phyloP scores from a whole-genome alignment of 2,888 invertebrate genomes.

The Volucella zonaria region DNA sequence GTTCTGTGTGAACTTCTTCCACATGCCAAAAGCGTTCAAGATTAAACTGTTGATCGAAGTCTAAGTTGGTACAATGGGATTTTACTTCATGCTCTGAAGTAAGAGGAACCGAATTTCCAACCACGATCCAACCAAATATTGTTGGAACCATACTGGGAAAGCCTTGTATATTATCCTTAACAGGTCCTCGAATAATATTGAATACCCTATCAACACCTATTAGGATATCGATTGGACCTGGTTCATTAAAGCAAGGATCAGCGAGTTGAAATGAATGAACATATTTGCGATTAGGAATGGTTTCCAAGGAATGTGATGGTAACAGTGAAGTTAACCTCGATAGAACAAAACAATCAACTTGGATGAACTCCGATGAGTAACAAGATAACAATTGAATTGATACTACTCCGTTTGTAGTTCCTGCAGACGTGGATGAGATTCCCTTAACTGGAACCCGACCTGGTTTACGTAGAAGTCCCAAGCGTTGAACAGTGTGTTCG shows the following conservation, averaged over 20 bases:
- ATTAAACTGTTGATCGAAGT: slow-evolving; percentile 14
- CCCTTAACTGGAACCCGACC: slow-evolving; percentile 35
- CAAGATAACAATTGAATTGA: slow-evolving; percentile 36
- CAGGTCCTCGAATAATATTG: not conserved
- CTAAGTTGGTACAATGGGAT: not conserved
- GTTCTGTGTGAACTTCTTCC: slow-evolving; percentile 2
- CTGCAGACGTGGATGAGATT: slow-evolving; percentile 32
- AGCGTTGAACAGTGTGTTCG: slow-evolving; percentile 37
- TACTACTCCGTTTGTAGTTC: slow-evolving; percentile 35
- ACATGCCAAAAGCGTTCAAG: slow-evolving; percentile 7
- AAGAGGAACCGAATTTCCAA: not conserved
- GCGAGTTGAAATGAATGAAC: slow-evolving; percentile 8
- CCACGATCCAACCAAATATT: slow-evolving; percentile 11
- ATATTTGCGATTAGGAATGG: slow-evolving; percentile 1
- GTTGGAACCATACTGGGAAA: not conserved
- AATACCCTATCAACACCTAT: slow-evolving; percentile 24
- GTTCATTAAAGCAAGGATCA: not conserved
- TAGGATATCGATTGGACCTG: slow-evolving; percentile 12
- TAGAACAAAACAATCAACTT: slow-evolving; percentile 35
- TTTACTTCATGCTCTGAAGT: too few relatives aligned
- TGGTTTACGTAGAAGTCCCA: slow-evolving; percentile 36
- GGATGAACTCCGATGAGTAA: slow-evolving; percentile 24
- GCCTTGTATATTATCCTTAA: not conserved
- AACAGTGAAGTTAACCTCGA: slow-evolving; percentile 29
- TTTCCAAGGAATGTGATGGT: slow-evolving; percentile 21